phyloP scores from a whole-genome alignment of 2,888 invertebrate genomes.

The Agelastica alni region DNA sequence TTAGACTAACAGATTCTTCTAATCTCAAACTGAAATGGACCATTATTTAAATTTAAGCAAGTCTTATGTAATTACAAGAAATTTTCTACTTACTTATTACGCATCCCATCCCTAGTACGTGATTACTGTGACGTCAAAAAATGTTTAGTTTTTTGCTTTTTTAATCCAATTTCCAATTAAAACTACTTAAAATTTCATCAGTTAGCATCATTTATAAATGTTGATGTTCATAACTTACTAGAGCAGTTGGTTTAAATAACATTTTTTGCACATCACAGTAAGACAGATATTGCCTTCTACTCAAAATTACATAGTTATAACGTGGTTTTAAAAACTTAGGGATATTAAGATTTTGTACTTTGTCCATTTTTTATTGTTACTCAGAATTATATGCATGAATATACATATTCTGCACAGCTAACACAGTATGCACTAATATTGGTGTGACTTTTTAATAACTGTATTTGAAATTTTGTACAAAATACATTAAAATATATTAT shows the following conservation, averaged over 20 bases:
- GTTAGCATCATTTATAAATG: too few relatives aligned
- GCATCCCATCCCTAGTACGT: constrained; percentile 25
- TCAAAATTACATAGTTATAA: constrained; percentile 30
- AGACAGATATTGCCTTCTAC: constrained; percentile 39
- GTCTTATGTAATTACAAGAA: constrained; percentile 5
- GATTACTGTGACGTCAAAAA: constrained; percentile 13
- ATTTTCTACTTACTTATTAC: constrained; percentile 13
- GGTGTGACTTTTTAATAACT: constrained; percentile 44
- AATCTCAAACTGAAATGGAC: constrained; percentile 21
- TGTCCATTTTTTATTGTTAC: constrained; percentile 40
- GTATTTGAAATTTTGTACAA: constrained; percentile 50
- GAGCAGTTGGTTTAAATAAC: background rate
- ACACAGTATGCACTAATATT: constrained; percentile 47
- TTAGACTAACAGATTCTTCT: too few relatives aligned
- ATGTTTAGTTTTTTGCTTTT: background rate
- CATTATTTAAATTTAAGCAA: constrained; percentile 22
- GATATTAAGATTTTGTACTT: constrained; percentile 43
- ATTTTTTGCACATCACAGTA: constrained; percentile 25
- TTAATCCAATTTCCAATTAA: too few relatives aligned
- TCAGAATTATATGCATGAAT: constrained; percentile 34
- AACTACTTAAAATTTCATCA: too few relatives aligned
- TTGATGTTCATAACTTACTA: background rate
- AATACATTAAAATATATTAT: constrained; percentile 39
- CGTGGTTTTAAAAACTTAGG: constrained; percentile 32
- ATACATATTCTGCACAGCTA: constrained; percentile 49